Conservation (phyloP, 1,140 invertebrate species). For the Drosophila jambulina region DNA sequence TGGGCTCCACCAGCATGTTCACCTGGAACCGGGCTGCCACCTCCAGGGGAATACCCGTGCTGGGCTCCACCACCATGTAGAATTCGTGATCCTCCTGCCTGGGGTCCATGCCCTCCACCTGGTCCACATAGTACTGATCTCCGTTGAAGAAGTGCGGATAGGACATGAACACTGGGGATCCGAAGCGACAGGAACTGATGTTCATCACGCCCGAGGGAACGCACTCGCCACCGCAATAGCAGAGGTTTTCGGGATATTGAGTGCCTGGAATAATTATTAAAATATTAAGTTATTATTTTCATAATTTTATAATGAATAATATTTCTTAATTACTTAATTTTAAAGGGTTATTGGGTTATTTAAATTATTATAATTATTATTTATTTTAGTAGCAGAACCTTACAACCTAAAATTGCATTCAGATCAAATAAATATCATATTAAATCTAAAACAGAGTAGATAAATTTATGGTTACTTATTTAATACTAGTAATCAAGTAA, state of each 20-base stretch:
- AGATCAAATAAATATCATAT: too few relatives aligned
- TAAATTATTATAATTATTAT: too few relatives aligned
- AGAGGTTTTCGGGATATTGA: constrained; percentile 88
- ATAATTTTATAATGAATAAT: too few relatives aligned
- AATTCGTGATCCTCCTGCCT: constrained; percentile 89
- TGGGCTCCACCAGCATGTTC: constrained; percentile 90
- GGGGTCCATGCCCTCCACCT: constrained; percentile 90
- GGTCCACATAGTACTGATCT: constrained; percentile 88
- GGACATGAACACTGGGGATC: constrained; percentile 93
- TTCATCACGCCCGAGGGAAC: constrained; percentile 89
- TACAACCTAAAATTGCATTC: too few relatives aligned
- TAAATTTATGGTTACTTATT: too few relatives aligned
- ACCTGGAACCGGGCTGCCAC: constrained; percentile 91
- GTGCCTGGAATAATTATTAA: constrained; percentile 81
- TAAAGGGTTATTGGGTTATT: too few relatives aligned
- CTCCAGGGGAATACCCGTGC: constrained; percentile 90
- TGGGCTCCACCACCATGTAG: constrained; percentile 90
- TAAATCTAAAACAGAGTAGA: too few relatives aligned
- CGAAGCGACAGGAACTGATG: constrained; percentile 90
- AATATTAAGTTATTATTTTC: too few relatives aligned
- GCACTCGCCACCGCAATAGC: constrained; percentile 90
- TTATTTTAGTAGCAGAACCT: too few relatives aligned
- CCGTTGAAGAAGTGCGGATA: constrained; percentile 94
- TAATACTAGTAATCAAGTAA: too few relatives aligned
- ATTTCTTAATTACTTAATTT: too few relatives aligned